Percentiles rank a stretch among this genome's conserved stretches.
Conservation (phyloP, 1,140 invertebrate species). For the Cyphomyrmex costatus region DNA sequence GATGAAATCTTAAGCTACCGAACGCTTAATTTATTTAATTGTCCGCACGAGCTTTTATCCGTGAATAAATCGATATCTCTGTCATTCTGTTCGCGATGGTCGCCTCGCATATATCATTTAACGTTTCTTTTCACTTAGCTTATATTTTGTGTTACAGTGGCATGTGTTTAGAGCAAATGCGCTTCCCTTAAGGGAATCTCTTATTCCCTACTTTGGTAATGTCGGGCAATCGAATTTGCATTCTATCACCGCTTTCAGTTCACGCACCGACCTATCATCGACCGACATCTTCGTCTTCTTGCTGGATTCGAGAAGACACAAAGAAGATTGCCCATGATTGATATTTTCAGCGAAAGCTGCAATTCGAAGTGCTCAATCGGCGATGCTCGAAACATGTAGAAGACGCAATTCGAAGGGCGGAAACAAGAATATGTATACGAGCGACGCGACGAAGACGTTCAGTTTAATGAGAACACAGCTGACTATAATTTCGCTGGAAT, state of each 20-base stretch:
- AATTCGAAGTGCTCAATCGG: background rate
- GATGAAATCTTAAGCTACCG: background rate
- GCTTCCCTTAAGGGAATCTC: background rate
- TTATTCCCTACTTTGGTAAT: background rate
- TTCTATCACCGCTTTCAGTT: background rate
- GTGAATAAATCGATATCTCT: background rate
- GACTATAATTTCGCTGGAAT: conserved; percentile 53
- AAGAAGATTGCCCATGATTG: conserved; percentile 24
- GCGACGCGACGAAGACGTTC: conserved; percentile 17
- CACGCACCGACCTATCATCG: background rate
- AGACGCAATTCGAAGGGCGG: conserved; percentile 30
- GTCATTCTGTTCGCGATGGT: background rate
- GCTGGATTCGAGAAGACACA: background rate
- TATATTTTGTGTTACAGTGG: background rate
- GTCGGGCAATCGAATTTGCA: background rate
- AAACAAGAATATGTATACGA: background rate
- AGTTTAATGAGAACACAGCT: conserved; percentile 45
- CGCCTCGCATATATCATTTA: background rate
- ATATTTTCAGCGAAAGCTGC: conserved; percentile 34
- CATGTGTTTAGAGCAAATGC: background rate
- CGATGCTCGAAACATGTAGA: background rate
- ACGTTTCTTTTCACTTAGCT: background rate
- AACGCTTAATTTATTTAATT: background rate
- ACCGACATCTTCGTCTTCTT: background rate
- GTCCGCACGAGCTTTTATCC: background rate